phyloP scores from a whole-genome alignment of 2,888 invertebrate species.

The Unio pictorum region DNA sequence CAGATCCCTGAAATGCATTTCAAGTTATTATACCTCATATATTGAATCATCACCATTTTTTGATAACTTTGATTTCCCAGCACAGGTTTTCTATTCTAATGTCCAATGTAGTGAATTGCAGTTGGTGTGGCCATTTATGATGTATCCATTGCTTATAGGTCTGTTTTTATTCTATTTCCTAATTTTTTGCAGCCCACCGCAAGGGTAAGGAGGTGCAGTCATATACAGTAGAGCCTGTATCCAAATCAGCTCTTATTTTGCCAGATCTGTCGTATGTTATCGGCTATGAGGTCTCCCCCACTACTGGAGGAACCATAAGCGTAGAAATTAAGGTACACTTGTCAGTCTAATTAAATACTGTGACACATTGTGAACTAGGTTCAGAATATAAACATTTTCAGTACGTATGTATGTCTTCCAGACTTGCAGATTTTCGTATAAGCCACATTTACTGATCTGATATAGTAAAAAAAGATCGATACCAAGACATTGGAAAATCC shows the following conservation, averaged over 20 bases:
- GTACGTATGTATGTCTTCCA: too few relatives aligned
- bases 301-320: constrained; percentile 51
- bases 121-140: too few relatives aligned
- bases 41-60: too few relatives aligned
- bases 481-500: too few relatives aligned
- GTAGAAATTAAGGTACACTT: constrained; percentile 62
- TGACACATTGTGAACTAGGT: not conserved
- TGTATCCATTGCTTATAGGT: too few relatives aligned
- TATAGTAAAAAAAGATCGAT: too few relatives aligned
- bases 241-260: constrained; percentile 51
- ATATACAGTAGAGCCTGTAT: constrained; percentile 49
- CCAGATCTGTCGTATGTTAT: constrained; percentile 59
- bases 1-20: not conserved
- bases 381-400: not conserved
- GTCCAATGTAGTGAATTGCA: too few relatives aligned
- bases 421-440: too few relatives aligned
- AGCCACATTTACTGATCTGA: too few relatives aligned
- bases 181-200: constrained; percentile 42
- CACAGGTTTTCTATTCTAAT: too few relatives aligned
- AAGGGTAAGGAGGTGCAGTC: constrained; percentile 44
- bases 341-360: not conserved
- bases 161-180: not conserved
- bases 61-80: too few relatives aligned
- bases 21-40: not conserved
- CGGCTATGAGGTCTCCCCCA: constrained; percentile 11